These are phyloP conservation scores for Pocillopora damicornis DNA, from an alignment of 64 coral and sea anemone genomes.

Conservation along the genomic window DNA sequence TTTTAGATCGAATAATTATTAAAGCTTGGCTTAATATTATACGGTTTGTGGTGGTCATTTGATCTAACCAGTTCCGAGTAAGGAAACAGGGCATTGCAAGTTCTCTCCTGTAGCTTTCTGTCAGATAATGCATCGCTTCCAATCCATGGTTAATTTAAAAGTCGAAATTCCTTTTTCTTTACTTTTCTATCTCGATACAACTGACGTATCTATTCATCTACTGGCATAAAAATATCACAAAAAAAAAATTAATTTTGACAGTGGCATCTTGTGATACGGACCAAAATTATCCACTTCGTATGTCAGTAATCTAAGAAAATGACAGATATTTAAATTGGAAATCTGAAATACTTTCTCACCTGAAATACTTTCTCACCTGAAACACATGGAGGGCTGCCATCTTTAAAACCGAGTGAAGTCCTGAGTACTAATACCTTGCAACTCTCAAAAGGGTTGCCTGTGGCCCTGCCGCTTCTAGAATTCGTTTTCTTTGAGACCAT, in stretches of 20 bases:
- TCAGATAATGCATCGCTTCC: constrained; percentile 65
- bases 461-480: too few relatives aligned
- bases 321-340: background rate
- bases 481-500: too few relatives aligned
- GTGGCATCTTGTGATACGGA: too few relatives aligned
- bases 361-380: constrained; percentile 14
- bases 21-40: too few relatives aligned
- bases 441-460: too few relatives aligned
- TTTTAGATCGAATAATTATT: too few relatives aligned
- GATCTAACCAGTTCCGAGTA: too few relatives aligned
- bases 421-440: constrained; percentile 27
- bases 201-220: background rate
- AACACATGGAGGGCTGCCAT: constrained; percentile 34
- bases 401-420: constrained; percentile 42
- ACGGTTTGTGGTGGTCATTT: too few relatives aligned
- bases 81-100: constrained; percentile 56
- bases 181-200: background rate
- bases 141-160: constrained; percentile 35
- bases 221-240: background rate
- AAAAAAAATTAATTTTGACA: too few relatives aligned
- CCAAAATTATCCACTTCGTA: background rate
- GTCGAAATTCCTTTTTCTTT: background rate
- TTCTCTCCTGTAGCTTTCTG: constrained; percentile 48
- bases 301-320: background rate
- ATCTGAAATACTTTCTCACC: background rate